Conservation (phyloP, 2,113 vertebrate genomes). For the Motacilla tschutschensis region DNA sequence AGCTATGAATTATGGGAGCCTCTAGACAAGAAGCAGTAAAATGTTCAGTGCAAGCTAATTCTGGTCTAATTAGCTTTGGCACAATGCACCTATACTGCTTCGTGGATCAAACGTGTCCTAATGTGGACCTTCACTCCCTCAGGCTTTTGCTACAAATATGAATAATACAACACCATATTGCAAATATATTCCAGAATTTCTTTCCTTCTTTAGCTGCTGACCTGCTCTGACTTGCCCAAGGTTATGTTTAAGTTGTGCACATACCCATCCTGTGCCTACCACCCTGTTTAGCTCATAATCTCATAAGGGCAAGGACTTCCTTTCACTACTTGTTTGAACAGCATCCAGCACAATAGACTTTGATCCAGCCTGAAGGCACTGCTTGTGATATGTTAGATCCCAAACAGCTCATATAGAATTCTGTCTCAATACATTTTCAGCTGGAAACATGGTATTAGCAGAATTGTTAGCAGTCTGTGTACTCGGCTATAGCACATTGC, state of each 20-base stretch:
- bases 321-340: constrained; percentile 52
- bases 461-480: neutral
- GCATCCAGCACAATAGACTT: constrained; percentile 18
- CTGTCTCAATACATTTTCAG: neutral
- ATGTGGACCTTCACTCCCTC: neutral
- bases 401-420: neutral
- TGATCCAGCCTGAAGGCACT: constrained; percentile 6
- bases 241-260: neutral
- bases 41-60: neutral
- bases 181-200: neutral
- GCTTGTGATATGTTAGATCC: neutral
- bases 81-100: neutral
- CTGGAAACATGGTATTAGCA: neutral
- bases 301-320: neutral
- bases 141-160: neutral
- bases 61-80: neutral
- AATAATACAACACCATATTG: neutral
- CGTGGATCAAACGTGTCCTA: neutral
- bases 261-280: neutral
- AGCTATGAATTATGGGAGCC: neutral
- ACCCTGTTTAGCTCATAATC: constrained; percentile 22
- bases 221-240: constrained; percentile 18
- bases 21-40: neutral
- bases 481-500: neutral
- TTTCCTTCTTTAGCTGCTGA: neutral